Base-by-base conservation (phyloP, 2,113 vertebrate genomes). In the Casuarius casuarius region DNA sequence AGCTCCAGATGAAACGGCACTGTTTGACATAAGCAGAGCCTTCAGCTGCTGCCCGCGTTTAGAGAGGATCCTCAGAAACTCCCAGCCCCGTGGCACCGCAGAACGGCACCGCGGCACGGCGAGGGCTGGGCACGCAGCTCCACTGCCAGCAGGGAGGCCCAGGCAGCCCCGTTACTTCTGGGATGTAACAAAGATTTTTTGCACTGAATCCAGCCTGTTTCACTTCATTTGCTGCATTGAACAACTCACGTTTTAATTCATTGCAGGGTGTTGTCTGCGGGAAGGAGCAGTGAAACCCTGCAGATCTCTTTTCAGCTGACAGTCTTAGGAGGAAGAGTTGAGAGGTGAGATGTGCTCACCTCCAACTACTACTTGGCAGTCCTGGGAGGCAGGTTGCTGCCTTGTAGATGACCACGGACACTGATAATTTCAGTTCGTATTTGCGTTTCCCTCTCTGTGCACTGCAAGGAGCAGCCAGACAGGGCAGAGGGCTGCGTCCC, bases 71-170 rank as follows among this genome's bases (percentile, higher is more conserved):
- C 59, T 59, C 52, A n/a, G 12, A 20, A 62, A 23, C 12, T 4
- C 44, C 38, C 78, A 71, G 25, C 14, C 46, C 28, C 4, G 38
- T 4, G 52, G 31, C 46, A 17, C 17, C 9, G 26, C 52, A 25
- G 10, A 25, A 49, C 25, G n/a, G 35, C 66, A 66, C 18, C 13
- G 29, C 1, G 1, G 21, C 46, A 56, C 0, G 7, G 54, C 1
- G 10, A 75, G 26, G 56, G 49, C 62, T 59, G 56, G 62, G 68
- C 44, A 54, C 38, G 4, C 44, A 49, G 16, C 29, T 33, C 19
- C 28, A 42, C 58, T 26, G 16, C 51, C 22, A n/a, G 63, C 2
- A 40, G 65, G 17, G 46, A 31, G 5, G 28, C 40, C 18, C 38
- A 29, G 35, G 48, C 12, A 28, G 52, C 12, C 15, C n/a, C 29